Evolutionary conservation across 2,888 invertebrate species (phyloP).

Genomic region (Tinea semifulvella): DNA sequence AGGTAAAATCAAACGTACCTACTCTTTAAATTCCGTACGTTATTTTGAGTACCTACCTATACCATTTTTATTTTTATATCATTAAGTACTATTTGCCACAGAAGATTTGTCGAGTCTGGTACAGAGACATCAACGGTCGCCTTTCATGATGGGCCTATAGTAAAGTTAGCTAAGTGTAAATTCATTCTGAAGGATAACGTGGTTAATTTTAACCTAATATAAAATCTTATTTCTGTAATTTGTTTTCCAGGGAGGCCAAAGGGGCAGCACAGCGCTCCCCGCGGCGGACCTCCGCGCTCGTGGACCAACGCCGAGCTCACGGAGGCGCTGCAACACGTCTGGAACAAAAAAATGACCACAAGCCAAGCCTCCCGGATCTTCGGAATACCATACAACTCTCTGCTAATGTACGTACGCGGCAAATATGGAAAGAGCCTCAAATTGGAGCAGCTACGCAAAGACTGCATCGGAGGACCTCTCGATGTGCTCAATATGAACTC

Average conservation of each 20-base stretch:
- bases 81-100: no score
- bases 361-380: conserved; percentile 91
- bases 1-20: no score
- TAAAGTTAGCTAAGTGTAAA: no score
- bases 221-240: no score
- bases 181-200: no score
- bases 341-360: conserved; percentile 95
- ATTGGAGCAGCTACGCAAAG: conserved; percentile 86
- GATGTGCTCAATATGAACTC: conserved; percentile 74
- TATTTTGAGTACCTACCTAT: no score
- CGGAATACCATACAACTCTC: conserved; percentile 92
- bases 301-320: conserved; percentile 94
- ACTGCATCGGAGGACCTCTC: conserved; percentile 83
- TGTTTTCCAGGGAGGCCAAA: conserved; percentile 76
- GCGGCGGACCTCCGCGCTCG: conserved; percentile 89
- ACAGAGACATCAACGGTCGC: no score
- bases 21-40: no score
- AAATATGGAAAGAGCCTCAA: conserved; percentile 94
- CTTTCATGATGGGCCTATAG: no score
- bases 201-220: no score
- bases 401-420: conserved; percentile 91
- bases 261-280: conserved; percentile 90
- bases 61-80: no score
- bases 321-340: conserved; percentile 91
- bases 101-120: no score